Evolutionary conservation across 2,888 invertebrate genomes (phyloP), one percentile per base, ranked within the genome.

Genomic region (Phaedon cochleariae): DNA sequence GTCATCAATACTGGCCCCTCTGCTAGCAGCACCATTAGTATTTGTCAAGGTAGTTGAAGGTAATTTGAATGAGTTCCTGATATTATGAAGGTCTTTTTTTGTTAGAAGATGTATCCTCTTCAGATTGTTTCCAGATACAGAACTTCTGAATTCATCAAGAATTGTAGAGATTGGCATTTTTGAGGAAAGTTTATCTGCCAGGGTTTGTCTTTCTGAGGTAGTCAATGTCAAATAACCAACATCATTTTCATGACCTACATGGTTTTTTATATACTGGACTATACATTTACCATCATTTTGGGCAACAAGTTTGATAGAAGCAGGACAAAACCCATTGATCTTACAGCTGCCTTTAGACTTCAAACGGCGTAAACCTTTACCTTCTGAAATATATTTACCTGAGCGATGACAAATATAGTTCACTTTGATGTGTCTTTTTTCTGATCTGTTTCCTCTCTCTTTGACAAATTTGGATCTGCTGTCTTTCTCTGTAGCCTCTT

Each of bases 261-360:
- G 68, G 12, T 65, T 68, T 48, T 65, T 54, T 15, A 51, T 45
- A 20, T 53, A 66, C 31, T 58, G 18, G 26, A 61, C 55, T 26
- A 12, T 48, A n/a, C 53, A 58, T 22, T 29, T 64, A 34, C 59
- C 60, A 58, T 34, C 54, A 29, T 52, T 29, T 6, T 22, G 49
- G 20, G 51, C 41, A 22, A 34, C 22, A 18, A 62, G 20, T 61
- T 54, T 64, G 37, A 67, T 58, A 15, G 21, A 54, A 31, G 67
- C 60, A 9, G 67, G 67, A 46, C 64, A 67, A 46, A 49, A 60
- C 7, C 37, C 62, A 58, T 62, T 58, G 3, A 62, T 62, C 29
- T 62, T 62, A 41, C 51, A 57, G 22, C 49, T 61, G 4, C 61
- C 61, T 54, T 61, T 52, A 45, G 53, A 22, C 22, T 54, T 54